Evolutionary conservation across 2,797 vertebrate genomes (phyloP), one percentile per base, ranked within the genome.

Genomic region (Characodon lateralis): DNA sequence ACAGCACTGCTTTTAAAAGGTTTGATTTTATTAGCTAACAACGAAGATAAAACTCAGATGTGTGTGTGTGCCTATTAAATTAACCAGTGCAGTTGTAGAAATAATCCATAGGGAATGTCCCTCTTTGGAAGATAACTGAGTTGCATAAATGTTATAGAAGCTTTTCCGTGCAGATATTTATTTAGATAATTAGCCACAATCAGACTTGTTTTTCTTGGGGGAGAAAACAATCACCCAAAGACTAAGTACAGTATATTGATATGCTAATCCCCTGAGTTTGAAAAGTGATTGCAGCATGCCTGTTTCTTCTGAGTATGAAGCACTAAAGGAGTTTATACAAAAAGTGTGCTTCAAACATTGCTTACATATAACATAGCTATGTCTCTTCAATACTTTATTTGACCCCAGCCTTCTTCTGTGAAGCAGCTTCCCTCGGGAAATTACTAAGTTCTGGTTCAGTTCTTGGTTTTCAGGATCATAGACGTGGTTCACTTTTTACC

Each of bases 21-120:
- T 91, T 72, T 90, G 91, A 94, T 91, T 95, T 88, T 73, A 93
- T 92, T 93, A 92, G 93, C 91, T 94, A 95, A 95, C 93, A 94
- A 95, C 91, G 2, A 5, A 92, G 83, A 91, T 65, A 86, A 83
- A 88, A 56, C 77, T 63, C 70, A 61, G 86, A 72, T 82, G 65
- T 83, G n/a, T 87, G 85, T 95, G 59, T 6, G 84, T 90, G 77
- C 83, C 89, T 92, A 94, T 89, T 87, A 93, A 93, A 94, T 94
- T 85, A 91, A 94, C 92, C 89, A 91, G 90, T 83, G 86, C 79
- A 79, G 82, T 35, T 12, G 76, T 41, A 41, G 65, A 41, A 43
- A 43, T 53, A 13, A 72, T 81, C 87, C 85, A 48, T 46, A 35
- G 84, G 74, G 82, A 81, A 75, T n/a, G 84, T 78, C 74, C 50